These are phyloP conservation scores for Hydrozoanthus tunicans DNA, from an alignment of 64 coral and sea anemone species.

Conservation along the genomic window DNA sequence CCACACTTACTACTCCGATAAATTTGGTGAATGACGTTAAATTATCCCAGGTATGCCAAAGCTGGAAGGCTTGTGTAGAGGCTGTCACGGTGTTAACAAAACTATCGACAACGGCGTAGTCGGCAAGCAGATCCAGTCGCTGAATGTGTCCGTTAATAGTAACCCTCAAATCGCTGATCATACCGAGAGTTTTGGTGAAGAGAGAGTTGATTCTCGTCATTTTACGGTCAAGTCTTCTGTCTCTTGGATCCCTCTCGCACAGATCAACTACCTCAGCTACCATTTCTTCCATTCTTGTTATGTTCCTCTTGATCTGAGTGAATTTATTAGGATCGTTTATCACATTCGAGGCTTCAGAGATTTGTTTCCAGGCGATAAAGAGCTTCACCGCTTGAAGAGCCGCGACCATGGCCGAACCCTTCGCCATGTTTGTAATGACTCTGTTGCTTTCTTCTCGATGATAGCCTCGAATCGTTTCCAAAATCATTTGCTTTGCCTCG, in stretches of 20 bases:
- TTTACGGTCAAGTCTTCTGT: slow-evolving; percentile 27
- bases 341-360: slow-evolving; percentile 69
- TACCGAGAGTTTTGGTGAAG: slow-evolving; percentile 57
- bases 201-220: slow-evolving; percentile 61
- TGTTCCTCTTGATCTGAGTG: slow-evolving; percentile 44
- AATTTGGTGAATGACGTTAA: slow-evolving; percentile 47
- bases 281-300: slow-evolving; percentile 59
- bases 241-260: slow-evolving; percentile 49
- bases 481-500: slow-evolving; percentile 50
- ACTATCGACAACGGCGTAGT: slow-evolving; percentile 63
- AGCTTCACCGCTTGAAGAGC: slow-evolving; percentile 64
- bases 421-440: slow-evolving; percentile 62
- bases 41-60: slow-evolving; percentile 55
- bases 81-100: slow-evolving; percentile 52
- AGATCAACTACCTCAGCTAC: slow-evolving; percentile 66
- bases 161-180: slow-evolving; percentile 58
- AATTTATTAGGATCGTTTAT: slow-evolving; percentile 58
- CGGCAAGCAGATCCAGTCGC: slow-evolving; percentile 66
- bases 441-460: slow-evolving; percentile 62
- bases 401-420: slow-evolving; percentile 23
- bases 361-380: slow-evolving; percentile 63
- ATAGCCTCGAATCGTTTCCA: slow-evolving; percentile 58
- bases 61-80: slow-evolving; percentile 59
- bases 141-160: slow-evolving; percentile 78
- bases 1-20: slow-evolving; percentile 37